Evolutionary conservation across 2,888 invertebrate species (phyloP).

Genomic region (Rotaria macrura): DNA sequence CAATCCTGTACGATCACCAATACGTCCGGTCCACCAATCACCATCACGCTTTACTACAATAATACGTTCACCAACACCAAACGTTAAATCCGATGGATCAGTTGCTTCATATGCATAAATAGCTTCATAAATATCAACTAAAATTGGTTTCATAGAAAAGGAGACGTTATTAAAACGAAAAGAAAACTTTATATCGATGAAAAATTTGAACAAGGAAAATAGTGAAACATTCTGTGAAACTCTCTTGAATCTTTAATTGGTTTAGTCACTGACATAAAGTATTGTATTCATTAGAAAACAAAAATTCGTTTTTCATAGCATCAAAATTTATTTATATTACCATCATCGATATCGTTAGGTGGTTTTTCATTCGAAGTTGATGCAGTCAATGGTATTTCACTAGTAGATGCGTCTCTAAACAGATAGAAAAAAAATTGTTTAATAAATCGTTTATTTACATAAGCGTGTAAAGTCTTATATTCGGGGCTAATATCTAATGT

Average conservation of each 20-base stretch:
- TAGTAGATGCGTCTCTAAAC: neutral
- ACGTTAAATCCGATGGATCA: conserved; percentile 79
- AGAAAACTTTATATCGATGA: too few relatives aligned
- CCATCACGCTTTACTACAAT: conserved; percentile 77
- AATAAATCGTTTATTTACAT: neutral
- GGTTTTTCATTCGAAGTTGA: neutral
- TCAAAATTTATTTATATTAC: neutral
- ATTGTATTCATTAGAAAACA: too few relatives aligned
- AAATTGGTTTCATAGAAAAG: neutral
- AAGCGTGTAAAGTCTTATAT: too few relatives aligned
- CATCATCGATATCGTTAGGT: neutral
- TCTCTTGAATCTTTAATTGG: too few relatives aligned
- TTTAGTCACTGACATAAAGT: too few relatives aligned
- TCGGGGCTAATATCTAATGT: too few relatives aligned
- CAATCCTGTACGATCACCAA: conserved; percentile 72
- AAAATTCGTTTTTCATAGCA: too few relatives aligned
- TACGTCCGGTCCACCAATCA: conserved; percentile 95
- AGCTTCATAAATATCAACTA: conserved; percentile 59
- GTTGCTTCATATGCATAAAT: conserved; percentile 76
- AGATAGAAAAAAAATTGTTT: neutral
- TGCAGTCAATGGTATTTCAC: neutral
- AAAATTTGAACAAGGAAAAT: too few relatives aligned
- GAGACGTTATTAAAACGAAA: too few relatives aligned
- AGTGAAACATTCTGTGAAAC: too few relatives aligned
- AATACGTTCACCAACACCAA: conserved; percentile 72